Evolutionary conservation across 2,113 vertebrate genomes (phyloP), one percentile per base, ranked within the genome.

Genomic region (Oreochromis spilurus): DNA sequence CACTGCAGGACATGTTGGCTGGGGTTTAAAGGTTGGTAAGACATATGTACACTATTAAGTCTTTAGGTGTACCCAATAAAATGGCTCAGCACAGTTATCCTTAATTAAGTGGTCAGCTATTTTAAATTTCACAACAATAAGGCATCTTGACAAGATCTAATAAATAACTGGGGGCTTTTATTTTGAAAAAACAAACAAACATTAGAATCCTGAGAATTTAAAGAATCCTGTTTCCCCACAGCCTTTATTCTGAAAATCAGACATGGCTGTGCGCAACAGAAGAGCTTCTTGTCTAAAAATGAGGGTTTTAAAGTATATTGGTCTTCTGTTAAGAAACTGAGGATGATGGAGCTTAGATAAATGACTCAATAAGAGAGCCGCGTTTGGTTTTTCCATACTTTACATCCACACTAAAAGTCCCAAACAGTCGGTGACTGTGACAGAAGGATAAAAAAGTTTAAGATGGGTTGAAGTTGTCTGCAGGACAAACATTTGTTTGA

Each of bases 81-180:
- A 62, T 4, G 5, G 29, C 58, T 2, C 9, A 11, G 58, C 58
- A 62, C 16, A 62, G 58, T 62, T 62, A 62, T 62, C 58, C 58
- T 62, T 62, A 62, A 62, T 34, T 62, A 62, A 38, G 62, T 38
- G 34, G 5, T 19, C 10, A n/a, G 34, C 60, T 7, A 38, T 7
- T 11, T 65, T 65, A 21, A 38, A 13, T 65, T 65, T 65, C 34
- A 38, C 60, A n/a, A n/a, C 0, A 65, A 36, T 38, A 65, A 38
- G 19, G 34, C 60, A 13, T 21, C 10, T 13, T 65, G 34, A 0
- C 34, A 65, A 38, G 17, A 65, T 65, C 19, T 38, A 1, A 36
- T 65, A 65, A 65, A 3, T 65, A 0, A 65, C 34, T n/a, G 2
- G 10, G 53, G 53, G 16, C 2, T 0, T 11, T 62, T 36, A 62